A percentile compares a stretch with the other conserved stretches of the same genome.
phyloP scores from a whole-genome alignment of 2,888 invertebrate genomes.

The Dromius quadrimaculatus region DNA sequence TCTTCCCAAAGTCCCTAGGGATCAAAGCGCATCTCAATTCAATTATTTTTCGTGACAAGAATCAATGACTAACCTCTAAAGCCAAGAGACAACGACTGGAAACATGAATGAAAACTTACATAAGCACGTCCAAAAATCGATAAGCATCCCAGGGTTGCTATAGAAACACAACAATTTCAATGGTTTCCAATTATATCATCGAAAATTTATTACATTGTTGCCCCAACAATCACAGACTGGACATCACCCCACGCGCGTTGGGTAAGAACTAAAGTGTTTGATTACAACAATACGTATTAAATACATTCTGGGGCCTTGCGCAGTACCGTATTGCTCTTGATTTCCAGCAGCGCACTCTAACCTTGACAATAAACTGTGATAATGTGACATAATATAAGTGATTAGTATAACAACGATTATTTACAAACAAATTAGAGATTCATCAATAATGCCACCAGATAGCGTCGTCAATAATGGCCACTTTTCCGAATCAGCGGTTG shows the following conservation, averaged over 20 bases:
- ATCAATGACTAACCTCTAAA: constrained; percentile 15
- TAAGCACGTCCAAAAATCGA: constrained; percentile 32
- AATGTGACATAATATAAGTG: constrained; percentile 13
- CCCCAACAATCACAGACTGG: background rate
- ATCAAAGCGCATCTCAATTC: constrained; percentile 8
- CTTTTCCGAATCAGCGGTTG: too few relatives aligned
- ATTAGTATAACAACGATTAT: background rate
- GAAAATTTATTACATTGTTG: constrained; percentile 15
- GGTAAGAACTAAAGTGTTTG: constrained; percentile 19
- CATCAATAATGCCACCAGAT: too few relatives aligned
- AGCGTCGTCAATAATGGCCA: too few relatives aligned
- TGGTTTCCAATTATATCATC: constrained; percentile 6
- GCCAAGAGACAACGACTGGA: constrained; percentile 1
- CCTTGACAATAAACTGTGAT: constrained; percentile 6
- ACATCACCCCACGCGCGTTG: constrained; percentile 18
- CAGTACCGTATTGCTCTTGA: constrained; percentile 28
- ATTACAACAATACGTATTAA: constrained; percentile 35
- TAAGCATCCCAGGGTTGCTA: constrained; percentile 41
- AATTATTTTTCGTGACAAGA: constrained; percentile 17
- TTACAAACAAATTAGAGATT: too few relatives aligned
- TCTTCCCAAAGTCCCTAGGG: background rate
- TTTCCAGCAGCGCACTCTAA: constrained; percentile 25
- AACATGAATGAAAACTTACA: constrained; percentile 38
- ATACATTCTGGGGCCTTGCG: constrained; percentile 24
- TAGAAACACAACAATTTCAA: constrained; percentile 26